phyloP scores from a whole-genome alignment of 2,797 vertebrate genomes.

The Lithobates pipiens region DNA sequence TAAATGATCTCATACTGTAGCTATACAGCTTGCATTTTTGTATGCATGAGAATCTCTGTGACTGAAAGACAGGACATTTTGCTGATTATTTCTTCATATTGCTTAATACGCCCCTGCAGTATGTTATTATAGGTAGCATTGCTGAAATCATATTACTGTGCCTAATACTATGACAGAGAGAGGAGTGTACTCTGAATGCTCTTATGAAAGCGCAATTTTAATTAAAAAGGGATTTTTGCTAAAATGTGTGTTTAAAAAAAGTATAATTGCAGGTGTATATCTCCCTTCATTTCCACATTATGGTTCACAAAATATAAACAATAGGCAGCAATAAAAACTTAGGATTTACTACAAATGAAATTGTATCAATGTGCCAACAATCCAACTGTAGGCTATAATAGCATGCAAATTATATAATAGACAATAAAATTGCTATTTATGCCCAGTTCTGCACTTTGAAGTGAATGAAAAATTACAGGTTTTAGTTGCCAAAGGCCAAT shows the following conservation, averaged over 20 bases:
- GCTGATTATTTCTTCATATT: not conserved
- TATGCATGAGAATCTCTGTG: not conserved
- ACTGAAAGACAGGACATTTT: not conserved
- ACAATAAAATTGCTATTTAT: constrained; percentile 24
- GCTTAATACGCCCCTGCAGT: not conserved
- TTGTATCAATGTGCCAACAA: constrained; percentile 14
- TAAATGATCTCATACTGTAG: too few species aligned
- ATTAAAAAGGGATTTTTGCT: not conserved
- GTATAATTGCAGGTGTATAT: not conserved
- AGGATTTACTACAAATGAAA: constrained; percentile 2
- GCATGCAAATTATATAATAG: constrained; percentile 28
- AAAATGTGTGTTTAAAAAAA: not conserved
- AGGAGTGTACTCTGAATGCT: not conserved
- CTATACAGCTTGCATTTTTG: not conserved
- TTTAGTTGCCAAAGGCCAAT: not conserved
- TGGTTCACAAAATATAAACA: constrained; percentile 7
- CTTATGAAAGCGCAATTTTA: not conserved
- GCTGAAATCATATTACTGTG: not conserved
- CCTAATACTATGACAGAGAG: not conserved
- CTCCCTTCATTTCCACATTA: not conserved
- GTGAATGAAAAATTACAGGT: constrained; percentile 31
- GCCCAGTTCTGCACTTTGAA: constrained; percentile 2
- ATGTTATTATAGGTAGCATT: not conserved
- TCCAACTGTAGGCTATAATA: constrained; percentile 6
- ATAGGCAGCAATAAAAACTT: constrained; percentile 8